Base-by-base conservation (phyloP, 2,113 vertebrate genomes). In the Taurulus bubalis region DNA sequence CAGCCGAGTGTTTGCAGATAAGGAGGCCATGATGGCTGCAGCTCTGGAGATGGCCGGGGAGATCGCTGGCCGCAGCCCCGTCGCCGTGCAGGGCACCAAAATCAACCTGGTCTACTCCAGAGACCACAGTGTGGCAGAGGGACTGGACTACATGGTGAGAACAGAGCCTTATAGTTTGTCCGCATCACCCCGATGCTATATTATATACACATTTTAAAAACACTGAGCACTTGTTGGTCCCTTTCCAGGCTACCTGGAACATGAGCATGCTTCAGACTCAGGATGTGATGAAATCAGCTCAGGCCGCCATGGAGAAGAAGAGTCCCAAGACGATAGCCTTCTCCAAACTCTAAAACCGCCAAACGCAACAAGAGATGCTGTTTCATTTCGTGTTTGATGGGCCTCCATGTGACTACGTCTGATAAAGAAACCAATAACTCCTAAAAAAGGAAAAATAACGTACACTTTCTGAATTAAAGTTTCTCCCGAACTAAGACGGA, bases 221-320 rank as follows among this genome's bases (percentile, higher is more conserved):
- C 68, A 32, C 26, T 49, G 9, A 58, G 3, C 18, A 10, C 22
- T 11, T 58, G 9, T 26, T 53, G 1, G 6, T 71, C 5, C 30
- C 51, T 59, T 22, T 76, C 11, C 83, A 96, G 96, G 93, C 95
- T 0, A 69, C 93, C 1, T 98, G 97, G 97, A 98, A 98, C 94
- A 98, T 97, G 97, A 95, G 96, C 88, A 98, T 98, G 97, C 93
- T 98, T 49, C 97, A 98, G 88, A 96, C 95, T 0, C 68, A 97
- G 1, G 97, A 98, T 63, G 2, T 98, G 53, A 32, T 96, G 28
- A 97, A 96, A 49, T 97, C 96, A 0, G 95, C 95, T 14, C 96
- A 96, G 90, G 97, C 97, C 0, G 9, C 76, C 1, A 77, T 97
- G 92, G 96, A 98, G 92, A 98, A 96, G 93, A 97, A 96, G 79